A percentile compares a stretch with the other conserved stretches of the same genome.
Conservation (phyloP, 2,888 invertebrate genomes). For the Crioceris asparagi region DNA sequence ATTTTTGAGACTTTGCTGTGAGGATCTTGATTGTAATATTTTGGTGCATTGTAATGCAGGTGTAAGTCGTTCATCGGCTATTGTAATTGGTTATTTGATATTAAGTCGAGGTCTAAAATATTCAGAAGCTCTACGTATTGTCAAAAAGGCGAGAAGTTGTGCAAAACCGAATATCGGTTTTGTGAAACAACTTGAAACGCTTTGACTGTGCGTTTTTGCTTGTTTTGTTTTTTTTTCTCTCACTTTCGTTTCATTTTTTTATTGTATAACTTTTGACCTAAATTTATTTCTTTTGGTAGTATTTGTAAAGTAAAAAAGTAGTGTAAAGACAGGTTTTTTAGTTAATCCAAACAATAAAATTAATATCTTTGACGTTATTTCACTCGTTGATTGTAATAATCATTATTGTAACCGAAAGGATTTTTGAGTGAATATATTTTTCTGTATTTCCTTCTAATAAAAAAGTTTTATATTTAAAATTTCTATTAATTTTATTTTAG, state of each 20-base stretch:
- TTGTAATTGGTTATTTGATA: constrained; percentile 77
- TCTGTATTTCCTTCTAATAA: constrained; percentile 16
- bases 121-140: constrained; percentile 52
- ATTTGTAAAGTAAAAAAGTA: constrained; percentile 8
- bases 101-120: constrained; percentile 45
- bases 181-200: constrained; percentile 59
- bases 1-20: constrained; percentile 52
- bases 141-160: constrained; percentile 56
- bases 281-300: too few relatives aligned
- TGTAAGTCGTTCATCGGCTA: constrained; percentile 70
- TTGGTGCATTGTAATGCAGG: constrained; percentile 90
- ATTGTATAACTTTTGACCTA: too few relatives aligned
- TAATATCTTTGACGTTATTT: constrained; percentile 7
- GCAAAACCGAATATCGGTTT: constrained; percentile 78
- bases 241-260: too few relatives aligned
- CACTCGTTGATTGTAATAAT: constrained; percentile 5
- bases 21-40: constrained; percentile 38
- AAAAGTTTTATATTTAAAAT: constrained; percentile 14
- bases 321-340: constrained; percentile 5
- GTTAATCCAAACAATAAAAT: too few relatives aligned
- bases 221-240: too few relatives aligned
- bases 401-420: constrained; percentile 7
- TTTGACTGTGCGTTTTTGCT: too few relatives aligned
- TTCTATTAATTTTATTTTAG: neutral
- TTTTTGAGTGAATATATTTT: constrained; percentile 14